Conservation (phyloP, 2,797 vertebrate species). For the Gallinago nigripennis region DNA sequence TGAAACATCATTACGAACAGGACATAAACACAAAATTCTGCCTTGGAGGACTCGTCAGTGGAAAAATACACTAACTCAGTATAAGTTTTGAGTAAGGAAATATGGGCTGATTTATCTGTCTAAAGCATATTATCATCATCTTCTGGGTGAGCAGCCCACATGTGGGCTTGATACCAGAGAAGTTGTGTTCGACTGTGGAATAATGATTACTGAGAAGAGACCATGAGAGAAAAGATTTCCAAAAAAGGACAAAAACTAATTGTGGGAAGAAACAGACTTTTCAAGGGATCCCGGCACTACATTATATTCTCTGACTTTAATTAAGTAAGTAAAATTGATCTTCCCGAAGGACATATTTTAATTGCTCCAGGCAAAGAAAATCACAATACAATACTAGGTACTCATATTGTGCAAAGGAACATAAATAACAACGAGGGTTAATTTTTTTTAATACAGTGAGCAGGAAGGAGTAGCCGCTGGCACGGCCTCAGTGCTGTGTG, state of each 20-base stretch:
- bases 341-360: background rate
- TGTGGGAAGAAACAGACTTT: background rate
- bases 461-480: background rate
- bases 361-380: background rate
- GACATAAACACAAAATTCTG: background rate
- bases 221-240: background rate
- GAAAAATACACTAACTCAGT: background rate
- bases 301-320: background rate
- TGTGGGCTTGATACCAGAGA: background rate
- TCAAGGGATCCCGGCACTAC: background rate
- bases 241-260: background rate
- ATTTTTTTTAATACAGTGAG: background rate
- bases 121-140: background rate
- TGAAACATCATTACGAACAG: background rate
- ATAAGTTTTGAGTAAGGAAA: background rate
- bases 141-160: background rate
- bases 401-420: background rate
- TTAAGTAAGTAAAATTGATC: background rate
- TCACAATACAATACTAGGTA: background rate
- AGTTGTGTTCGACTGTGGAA: background rate
- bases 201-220: background rate
- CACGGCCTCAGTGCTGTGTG: too few relatives aligned
- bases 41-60: background rate
- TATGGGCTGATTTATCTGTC: rapidly evolving
- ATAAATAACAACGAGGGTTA: background rate